Evolutionary conservation across 2,888 invertebrate genomes (phyloP), one percentile per base, ranked within the genome.

Genomic region (Drosophila rellima): DNA sequence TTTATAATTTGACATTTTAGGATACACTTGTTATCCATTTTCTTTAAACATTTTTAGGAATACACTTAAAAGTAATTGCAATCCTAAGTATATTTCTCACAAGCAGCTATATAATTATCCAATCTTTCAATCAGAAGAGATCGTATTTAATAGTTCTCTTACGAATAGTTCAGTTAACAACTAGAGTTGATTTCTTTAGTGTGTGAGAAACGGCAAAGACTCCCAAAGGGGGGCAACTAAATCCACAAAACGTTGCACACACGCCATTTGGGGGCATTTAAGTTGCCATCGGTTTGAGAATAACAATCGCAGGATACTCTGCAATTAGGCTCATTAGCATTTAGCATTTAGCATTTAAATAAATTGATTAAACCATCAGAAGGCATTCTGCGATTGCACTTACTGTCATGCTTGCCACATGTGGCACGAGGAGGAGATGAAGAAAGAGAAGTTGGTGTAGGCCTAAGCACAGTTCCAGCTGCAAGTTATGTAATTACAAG

Each of bases 291-390:
- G 45, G 59, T 10, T 55, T 45, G 60, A 37, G 52, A 65, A 77
- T 78, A 74, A 74, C 64, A 59, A 77, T 70, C 57, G 48, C 44
- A 42, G 77, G 42, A 17, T 70, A 66, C 56, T 61, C 48, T 75
- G 52, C 57, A 78, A 76, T 76, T 78, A 68, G 63, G 50, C 64
- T 80, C 77, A 76, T 80, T 72, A 72, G 64, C 64, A 70, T 78
- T 78, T 50, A 72, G 64, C 64, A 70, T 78, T 78, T 50, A 29
- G 52, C 72, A 65, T 78, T 65, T 70, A 80, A 79, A 73, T 77
- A 68, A 80, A 79, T 77, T 78, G 80, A 78, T 80, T 78, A 78
- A 77, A 52, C 69, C 54, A 80, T 80, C 77, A 65, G 40, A 56
- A 52, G 73, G 50, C 55, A 42, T 13, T 31, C 31, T 54, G 33